Evolutionary conservation across 2,888 invertebrate genomes (phyloP), one percentile per base, ranked within the genome.

Genomic region (Hirtodrosophila trivittata): DNA sequence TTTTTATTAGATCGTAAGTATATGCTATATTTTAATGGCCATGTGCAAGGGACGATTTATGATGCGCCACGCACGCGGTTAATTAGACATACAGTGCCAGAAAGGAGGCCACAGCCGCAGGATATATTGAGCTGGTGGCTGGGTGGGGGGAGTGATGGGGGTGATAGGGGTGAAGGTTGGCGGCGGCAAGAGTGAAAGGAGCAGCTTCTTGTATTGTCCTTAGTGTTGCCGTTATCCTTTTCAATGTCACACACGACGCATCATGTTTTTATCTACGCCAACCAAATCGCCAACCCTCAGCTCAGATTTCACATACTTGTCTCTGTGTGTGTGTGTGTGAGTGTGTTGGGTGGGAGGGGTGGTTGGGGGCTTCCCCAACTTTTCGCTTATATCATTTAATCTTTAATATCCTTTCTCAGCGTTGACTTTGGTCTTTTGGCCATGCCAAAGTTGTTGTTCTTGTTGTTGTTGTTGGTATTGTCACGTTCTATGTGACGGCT

Each of bases 61-160:
- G 85, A 84, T 75, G 85, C 75, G 85, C 82, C 85, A 84, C 82
- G 82, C 85, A 82, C 82, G 82, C 78, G 85, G 85, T 80, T 84
- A 84, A 84, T 80, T 84, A 80, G 78, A 82, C 78, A 82, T 72
- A 82, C 67, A 60, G 35, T 28, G 38, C 46, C 3, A n/a, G 35
- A 65, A 54, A 33, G 35, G 47, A 59, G 80, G 65, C 54, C 62
- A 77, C 58, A 75, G 56, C 60, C 54, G 59, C 54, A 66, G 58
- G 43, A 52, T 59, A 66, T 47, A 43, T 64, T 7, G 18, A 12
- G 9, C 30, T 16, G 46, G 54, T 21, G 56, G 43, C 16, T 41
- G 41, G 16, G 10, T 28, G 30, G 12, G 12, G 45, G 33, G 65
- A n/a, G 18, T 12, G 9, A 33, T 16, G 46, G 52, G 50, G 45